Evolutionary conservation across 2,888 invertebrate species (phyloP).

Genomic region (Sympetrum striolatum): DNA sequence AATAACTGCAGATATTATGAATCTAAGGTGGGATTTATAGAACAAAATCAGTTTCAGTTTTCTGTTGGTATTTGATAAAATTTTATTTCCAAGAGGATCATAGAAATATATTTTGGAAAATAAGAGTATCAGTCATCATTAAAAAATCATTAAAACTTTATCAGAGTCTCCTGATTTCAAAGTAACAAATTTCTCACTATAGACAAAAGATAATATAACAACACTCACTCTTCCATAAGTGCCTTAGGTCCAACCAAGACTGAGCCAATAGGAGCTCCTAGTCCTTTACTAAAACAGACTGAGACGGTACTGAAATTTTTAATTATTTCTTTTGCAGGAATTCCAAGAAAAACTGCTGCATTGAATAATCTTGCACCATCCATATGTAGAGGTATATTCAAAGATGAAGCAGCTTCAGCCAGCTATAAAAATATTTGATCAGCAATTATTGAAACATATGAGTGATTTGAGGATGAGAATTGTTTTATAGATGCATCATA

Average conservation of each 20-base stretch:
- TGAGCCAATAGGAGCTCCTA: conserved; percentile 90
- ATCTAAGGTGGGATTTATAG: too few relatives aligned
- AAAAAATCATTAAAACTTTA: too few relatives aligned
- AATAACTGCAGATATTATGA: too few relatives aligned
- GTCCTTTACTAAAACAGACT: conserved; percentile 90
- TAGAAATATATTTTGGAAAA: too few relatives aligned
- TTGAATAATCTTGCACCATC: conserved; percentile 95
- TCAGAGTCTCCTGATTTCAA: too few relatives aligned
- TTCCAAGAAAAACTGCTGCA: conserved; percentile 75
- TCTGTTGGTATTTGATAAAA: too few relatives aligned
- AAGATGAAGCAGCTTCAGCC: conserved; percentile 67
- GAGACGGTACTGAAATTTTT: conserved; percentile 80
- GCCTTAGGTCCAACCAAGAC: conserved; percentile 76
- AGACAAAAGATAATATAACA: too few relatives aligned
- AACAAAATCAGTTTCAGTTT: too few relatives aligned
- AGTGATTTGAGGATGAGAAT: too few relatives aligned
- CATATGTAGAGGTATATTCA: conserved; percentile 79
- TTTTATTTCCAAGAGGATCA: too few relatives aligned
- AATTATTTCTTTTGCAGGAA: conserved; percentile 70
- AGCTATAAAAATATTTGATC: conserved; percentile 57
- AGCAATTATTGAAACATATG: background rate
- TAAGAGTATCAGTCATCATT: too few relatives aligned
- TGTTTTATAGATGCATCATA: background rate
- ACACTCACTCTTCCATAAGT: conserved; percentile 75
- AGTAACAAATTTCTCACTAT: too few relatives aligned